Percentiles rank a stretch among this genome's conserved stretches.
Evolutionary conservation across 2,113 vertebrate genomes (phyloP).

Genomic region (Neolamprologus hecqui): DNA sequence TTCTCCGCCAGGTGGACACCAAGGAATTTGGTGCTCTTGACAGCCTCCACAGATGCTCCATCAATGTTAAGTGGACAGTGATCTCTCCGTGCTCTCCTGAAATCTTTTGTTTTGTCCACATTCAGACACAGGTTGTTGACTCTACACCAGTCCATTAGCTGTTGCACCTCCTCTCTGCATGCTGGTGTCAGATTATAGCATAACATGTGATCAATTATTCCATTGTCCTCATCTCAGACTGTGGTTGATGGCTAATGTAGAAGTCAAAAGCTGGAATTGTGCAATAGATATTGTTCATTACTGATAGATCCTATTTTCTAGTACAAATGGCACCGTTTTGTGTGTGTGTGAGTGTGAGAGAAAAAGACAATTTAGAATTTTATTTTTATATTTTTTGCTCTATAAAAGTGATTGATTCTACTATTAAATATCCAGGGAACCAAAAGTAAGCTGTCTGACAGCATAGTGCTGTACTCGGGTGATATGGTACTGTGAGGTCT

Average conservation of each 20-base stretch:
- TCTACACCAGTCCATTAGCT: neutral
- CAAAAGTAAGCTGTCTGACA: neutral
- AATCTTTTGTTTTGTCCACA: neutral
- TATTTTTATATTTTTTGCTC: neutral
- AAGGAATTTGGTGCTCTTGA: neutral
- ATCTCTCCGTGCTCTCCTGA: neutral
- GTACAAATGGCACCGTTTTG: neutral
- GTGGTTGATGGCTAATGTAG: neutral
- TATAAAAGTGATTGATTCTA: neutral
- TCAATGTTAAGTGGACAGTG: neutral
- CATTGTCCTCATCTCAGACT: neutral
- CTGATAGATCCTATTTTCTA: neutral
- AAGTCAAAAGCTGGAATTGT: neutral
- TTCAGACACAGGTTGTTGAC: neutral
- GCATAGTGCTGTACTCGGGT: neutral
- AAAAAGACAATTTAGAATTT: neutral
- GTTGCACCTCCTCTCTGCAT: neutral
- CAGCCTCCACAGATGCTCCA: neutral
- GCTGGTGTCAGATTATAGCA: neutral
- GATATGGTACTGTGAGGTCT: neutral
- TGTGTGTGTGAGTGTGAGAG: accelerated
- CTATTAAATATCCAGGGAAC: neutral
- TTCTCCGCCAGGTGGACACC: neutral
- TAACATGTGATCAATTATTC: neutral
- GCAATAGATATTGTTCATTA: neutral